Percentiles rank a stretch among this genome's conserved stretches.
Evolutionary conservation across 2,797 vertebrate species (phyloP).

Genomic region (Mallotus villosus): DNA sequence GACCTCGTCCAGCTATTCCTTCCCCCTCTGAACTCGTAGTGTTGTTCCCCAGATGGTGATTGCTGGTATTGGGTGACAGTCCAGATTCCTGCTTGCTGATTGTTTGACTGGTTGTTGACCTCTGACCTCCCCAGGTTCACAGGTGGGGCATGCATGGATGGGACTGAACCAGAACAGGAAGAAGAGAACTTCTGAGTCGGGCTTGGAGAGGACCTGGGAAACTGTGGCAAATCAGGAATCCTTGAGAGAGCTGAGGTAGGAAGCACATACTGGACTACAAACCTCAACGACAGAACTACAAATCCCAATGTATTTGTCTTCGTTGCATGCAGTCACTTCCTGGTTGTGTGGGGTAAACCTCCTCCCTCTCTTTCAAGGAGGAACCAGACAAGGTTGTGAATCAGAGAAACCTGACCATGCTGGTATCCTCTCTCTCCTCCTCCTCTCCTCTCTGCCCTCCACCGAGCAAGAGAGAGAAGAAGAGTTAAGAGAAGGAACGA

Average conservation of each 20-base stretch:
- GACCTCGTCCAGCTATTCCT: no score
- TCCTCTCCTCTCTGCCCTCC: constrained; percentile 77
- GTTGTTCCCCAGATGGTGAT: no score
- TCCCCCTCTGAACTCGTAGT: no score
- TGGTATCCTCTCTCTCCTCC: no score
- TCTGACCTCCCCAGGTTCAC: constrained; percentile 77
- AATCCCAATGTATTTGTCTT: constrained; percentile 33
- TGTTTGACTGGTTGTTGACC: constrained; percentile 27
- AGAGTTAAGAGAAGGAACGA: no score
- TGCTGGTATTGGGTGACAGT: no score
- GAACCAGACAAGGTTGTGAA: constrained; percentile 87
- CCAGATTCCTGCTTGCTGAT: constrained; percentile 3
- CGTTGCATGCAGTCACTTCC: constrained; percentile 16
- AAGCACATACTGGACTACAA: not conserved
- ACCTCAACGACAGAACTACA: constrained; percentile 6
- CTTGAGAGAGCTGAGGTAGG: constrained; percentile 97
- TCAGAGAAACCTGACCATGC: constrained; percentile 89
- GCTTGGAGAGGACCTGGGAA: constrained; percentile 98
- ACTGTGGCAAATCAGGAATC: constrained; percentile 96
- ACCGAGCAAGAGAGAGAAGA: no score
- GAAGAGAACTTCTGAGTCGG: constrained; percentile 99
- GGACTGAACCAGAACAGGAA: constrained; percentile 90
- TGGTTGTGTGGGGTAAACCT: constrained; percentile 65
- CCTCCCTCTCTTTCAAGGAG: constrained; percentile 89
- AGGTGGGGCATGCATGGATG: constrained; percentile 86